phyloP scores from a whole-genome alignment of 2,113 vertebrate species.

The Gavialis gangeticus region DNA sequence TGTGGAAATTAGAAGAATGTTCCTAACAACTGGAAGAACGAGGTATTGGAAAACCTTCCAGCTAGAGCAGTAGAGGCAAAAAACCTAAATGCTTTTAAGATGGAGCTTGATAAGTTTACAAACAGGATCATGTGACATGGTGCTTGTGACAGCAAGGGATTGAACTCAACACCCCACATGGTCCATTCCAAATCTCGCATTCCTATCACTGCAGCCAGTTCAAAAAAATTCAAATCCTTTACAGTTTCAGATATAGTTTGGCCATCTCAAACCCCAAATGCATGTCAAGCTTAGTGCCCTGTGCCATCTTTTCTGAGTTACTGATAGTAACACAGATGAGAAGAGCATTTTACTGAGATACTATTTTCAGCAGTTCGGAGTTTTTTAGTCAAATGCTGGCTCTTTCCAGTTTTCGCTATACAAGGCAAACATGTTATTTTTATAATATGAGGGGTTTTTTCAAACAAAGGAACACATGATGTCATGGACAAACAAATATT shows the following conservation, averaged over 20 bases:
- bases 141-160: neutral
- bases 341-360: constrained; percentile 4
- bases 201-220: neutral
- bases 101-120: too few species aligned
- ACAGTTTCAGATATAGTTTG: neutral
- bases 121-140: too few species aligned
- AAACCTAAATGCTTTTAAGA: too few species aligned
- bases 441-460: constrained; percentile 10
- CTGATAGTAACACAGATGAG: neutral
- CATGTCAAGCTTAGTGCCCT: neutral
- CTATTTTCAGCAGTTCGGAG: constrained; percentile 32
- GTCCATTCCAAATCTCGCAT: too few species aligned
- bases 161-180: constrained; percentile 5
- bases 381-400: constrained; percentile 42
- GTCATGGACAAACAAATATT: constrained; percentile 39
- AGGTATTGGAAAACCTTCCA: too few species aligned
- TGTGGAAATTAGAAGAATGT: too few species aligned
- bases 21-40: too few species aligned
- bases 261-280: neutral
- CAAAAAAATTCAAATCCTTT: neutral
- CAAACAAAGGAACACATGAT: constrained; percentile 13
- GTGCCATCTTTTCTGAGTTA: constrained; percentile 33
- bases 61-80: neutral
- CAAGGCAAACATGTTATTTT: constrained; percentile 51
- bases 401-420: constrained; percentile 44